Evolutionary conservation across 2,113 vertebrate genomes (phyloP).

Genomic region (Archilochus colubris): DNA sequence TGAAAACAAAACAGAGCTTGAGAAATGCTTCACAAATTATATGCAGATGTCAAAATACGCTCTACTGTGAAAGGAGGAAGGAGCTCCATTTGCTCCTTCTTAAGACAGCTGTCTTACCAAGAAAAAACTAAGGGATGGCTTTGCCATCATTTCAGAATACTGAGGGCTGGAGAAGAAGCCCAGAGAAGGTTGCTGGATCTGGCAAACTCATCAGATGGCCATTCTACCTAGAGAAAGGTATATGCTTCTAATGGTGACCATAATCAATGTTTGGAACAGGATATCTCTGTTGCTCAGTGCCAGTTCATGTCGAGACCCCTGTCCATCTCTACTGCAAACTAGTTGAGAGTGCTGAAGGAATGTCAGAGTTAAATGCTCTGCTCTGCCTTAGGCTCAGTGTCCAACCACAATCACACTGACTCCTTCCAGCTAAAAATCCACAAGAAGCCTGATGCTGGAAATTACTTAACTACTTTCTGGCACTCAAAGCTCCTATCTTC

Average conservation of each 20-base stretch:
- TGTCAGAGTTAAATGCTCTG: neutral
- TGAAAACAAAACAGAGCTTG: neutral
- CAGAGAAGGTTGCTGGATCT: neutral
- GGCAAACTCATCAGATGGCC: neutral
- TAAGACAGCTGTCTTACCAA: neutral
- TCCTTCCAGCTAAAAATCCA: constrained; percentile 48
- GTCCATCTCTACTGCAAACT: neutral
- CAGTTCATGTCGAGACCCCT: neutral
- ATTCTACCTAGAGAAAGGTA: neutral
- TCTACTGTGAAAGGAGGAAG: neutral
- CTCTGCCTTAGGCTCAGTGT: neutral
- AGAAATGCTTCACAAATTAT: constrained; percentile 9
- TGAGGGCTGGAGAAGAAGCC: neutral
- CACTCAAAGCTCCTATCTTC: constrained; percentile 22
- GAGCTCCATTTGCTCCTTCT: neutral
- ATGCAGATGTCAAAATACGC: constrained; percentile 16
- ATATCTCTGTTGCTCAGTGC: neutral
- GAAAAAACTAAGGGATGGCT: neutral
- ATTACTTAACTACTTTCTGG: constrained; percentile 32
- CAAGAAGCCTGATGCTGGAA: neutral
- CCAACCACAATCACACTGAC: constrained; percentile 7
- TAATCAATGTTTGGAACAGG: neutral
- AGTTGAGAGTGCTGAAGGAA: neutral
- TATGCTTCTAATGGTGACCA: neutral
- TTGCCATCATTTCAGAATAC: neutral